Conservation (phyloP, 2,797 vertebrate species). For the Characodon lateralis region DNA sequence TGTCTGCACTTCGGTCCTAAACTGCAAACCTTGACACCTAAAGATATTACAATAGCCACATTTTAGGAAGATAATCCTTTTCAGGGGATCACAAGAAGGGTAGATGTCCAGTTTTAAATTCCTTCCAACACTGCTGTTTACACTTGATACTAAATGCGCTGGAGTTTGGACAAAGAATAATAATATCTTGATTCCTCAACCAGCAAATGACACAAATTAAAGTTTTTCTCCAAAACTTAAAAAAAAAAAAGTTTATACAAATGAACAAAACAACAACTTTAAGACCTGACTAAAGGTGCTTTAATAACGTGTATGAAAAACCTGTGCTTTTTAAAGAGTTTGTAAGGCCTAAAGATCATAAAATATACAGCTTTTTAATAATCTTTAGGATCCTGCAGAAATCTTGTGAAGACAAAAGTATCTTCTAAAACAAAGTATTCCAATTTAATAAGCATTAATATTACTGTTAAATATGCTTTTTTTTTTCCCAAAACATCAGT, state of each 20-base stretch:
- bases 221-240: not conserved
- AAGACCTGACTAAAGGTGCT: too few relatives aligned
- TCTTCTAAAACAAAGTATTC: not conserved
- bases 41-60: not conserved
- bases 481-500: not conserved
- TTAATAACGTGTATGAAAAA: too few relatives aligned
- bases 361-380: not conserved
- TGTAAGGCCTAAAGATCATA: not conserved
- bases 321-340: not conserved
- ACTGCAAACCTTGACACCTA: not conserved
- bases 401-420: not conserved
- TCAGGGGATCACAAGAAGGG: too few relatives aligned
- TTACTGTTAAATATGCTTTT: slow-evolving; percentile 4
- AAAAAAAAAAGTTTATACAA: not conserved
- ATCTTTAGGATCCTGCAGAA: not conserved
- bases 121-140: too few relatives aligned
- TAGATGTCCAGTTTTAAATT: too few relatives aligned
- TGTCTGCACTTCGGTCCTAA: too few relatives aligned
- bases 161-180: not conserved
- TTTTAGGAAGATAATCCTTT: not conserved
- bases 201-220: not conserved
- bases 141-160: too few relatives aligned
- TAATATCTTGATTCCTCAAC: not conserved
- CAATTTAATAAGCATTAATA: not conserved
- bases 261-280: not conserved